Percentiles rank a stretch among this genome's conserved stretches.
phyloP scores from a whole-genome alignment of 1,140 invertebrate genomes.

The Sipha flava region DNA sequence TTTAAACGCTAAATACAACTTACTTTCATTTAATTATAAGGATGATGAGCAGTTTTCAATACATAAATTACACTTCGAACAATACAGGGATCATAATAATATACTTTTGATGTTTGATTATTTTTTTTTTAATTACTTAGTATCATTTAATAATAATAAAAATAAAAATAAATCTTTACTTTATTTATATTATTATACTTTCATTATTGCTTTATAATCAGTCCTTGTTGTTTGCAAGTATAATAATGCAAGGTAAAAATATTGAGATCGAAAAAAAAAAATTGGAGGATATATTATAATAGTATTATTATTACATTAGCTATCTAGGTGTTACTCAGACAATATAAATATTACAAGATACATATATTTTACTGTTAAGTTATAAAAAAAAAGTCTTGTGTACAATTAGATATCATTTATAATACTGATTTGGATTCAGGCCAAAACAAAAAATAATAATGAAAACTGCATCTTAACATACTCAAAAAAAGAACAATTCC shows the following conservation, averaged over 20 bases:
- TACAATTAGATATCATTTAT: background rate
- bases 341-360: conserved; percentile 3
- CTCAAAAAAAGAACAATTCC: conserved; percentile 13
- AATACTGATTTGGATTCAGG: conserved; percentile 18
- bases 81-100: conserved; percentile 6
- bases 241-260: conserved; percentile 31
- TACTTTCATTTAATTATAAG: conserved; percentile 27
- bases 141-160: conserved; percentile 18
- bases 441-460: conserved; percentile 29
- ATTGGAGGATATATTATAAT: background rate
- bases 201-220: conserved; percentile 32
- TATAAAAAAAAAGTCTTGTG: background rate
- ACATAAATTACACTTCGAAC: conserved; percentile 28
- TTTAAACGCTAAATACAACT: conserved; percentile 31
- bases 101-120: conserved; percentile 11
- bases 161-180: conserved; percentile 26
- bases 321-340: background rate
- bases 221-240: conserved; percentile 31
- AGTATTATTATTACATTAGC: background rate
- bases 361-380: background rate
- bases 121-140: background rate
- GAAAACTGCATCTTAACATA: conserved; percentile 23
- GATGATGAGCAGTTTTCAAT: conserved; percentile 30
- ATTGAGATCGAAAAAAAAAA: conserved; percentile 29
- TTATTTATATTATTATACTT: conserved; percentile 31